Evolutionary conservation across 2,797 vertebrate species (phyloP).

Genomic region (Cossypha dichroa): DNA sequence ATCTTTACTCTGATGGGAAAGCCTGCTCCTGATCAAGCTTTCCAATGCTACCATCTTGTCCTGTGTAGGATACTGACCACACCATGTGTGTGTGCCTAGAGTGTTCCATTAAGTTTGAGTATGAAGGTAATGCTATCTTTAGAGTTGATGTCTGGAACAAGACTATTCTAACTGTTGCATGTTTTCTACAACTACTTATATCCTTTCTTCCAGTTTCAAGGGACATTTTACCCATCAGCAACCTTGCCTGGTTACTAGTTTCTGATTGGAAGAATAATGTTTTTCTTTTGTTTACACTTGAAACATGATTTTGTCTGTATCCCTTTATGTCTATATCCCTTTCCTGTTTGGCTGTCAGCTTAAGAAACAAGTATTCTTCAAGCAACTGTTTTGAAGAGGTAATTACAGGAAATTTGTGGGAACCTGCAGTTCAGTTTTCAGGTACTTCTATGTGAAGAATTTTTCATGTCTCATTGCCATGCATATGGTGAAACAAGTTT

Average conservation of each 20-base stretch:
- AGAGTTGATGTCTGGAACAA: neutral
- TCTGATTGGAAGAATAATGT: neutral
- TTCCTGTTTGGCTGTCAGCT: neutral
- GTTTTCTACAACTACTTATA: neutral
- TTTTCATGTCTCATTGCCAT: neutral
- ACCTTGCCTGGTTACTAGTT: neutral
- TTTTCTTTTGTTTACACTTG: neutral
- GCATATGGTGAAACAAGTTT: neutral
- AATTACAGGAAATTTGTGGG: neutral
- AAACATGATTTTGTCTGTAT: neutral
- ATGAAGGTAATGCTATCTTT: neutral
- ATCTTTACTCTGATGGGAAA: neutral
- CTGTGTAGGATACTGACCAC: neutral
- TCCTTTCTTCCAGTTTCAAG: neutral
- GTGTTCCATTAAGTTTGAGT: neutral
- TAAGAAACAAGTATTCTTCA: neutral
- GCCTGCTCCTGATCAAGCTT: too few species aligned
- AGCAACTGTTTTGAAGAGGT: neutral
- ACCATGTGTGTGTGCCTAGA: neutral
- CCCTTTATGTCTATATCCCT: neutral
- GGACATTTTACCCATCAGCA: neutral
- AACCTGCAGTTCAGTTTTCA: neutral
- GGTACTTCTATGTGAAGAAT: neutral
- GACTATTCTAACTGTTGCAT: neutral
- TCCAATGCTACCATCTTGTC: accelerated